Conservation (phyloP, 2,888 invertebrate genomes). For the Muschampia plurimacula region DNA sequence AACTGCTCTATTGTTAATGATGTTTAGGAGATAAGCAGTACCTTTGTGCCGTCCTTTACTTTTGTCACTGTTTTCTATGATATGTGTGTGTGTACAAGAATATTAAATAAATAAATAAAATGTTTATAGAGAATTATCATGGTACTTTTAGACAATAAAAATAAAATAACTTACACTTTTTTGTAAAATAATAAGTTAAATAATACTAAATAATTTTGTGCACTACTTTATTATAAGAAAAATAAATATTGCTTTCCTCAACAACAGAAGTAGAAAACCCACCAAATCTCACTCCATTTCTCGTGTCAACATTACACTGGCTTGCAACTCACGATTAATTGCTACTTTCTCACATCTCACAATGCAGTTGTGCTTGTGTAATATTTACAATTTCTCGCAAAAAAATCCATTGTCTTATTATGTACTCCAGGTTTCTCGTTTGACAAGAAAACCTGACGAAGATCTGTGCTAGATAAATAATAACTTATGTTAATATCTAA, state of each 20-base stretch:
- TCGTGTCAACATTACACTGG: conserved; percentile 26
- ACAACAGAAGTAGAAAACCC: conserved; percentile 11
- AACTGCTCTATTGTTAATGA: too few species aligned
- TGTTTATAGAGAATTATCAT: too few species aligned
- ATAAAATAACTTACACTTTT: too few species aligned
- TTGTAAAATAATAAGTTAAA: too few species aligned
- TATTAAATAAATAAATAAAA: too few species aligned
- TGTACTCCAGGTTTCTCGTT: conserved; percentile 14
- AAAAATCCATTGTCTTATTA: conserved; percentile 33
- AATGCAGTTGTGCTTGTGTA: conserved; percentile 29
- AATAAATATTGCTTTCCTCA: not conserved
- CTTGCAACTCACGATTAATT: conserved; percentile 36
- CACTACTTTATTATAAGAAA: not conserved
- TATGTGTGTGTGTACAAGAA: too few species aligned
- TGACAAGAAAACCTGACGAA: conserved; percentile 21
- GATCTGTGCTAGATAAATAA: conserved; percentile 15
- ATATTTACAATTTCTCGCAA: conserved; percentile 35
- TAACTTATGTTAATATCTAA: not conserved
- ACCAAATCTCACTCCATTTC: conserved; percentile 28
- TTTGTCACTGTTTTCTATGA: too few species aligned
- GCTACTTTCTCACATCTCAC: conserved; percentile 38
- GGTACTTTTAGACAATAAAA: too few species aligned
- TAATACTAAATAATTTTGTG: not conserved
- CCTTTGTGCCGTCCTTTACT: too few species aligned
- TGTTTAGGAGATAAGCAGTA: too few species aligned